Percentiles rank a stretch among this genome's conserved stretches.
Conservation (phyloP, 2,888 invertebrate genomes). For the Adineta ricciae region DNA sequence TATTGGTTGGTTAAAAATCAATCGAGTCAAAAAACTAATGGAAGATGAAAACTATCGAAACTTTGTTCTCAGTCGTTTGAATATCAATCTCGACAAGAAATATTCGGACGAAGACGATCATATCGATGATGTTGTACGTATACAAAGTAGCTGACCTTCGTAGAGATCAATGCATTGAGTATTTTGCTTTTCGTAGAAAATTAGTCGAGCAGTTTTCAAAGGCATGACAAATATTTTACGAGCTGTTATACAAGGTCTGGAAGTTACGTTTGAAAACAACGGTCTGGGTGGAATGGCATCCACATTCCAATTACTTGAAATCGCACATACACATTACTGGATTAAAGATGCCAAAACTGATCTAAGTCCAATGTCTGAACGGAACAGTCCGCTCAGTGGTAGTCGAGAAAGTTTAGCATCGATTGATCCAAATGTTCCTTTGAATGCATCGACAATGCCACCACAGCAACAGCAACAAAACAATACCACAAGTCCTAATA, state of each 20-base stretch:
- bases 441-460: background rate
- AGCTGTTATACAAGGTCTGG: constrained; percentile 77
- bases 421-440: background rate
- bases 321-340: constrained; percentile 94
- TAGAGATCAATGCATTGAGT: background rate
- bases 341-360: background rate
- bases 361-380: constrained; percentile 31
- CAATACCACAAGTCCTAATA: constrained; percentile 11
- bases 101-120: constrained; percentile 69
- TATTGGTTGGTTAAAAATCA: constrained; percentile 88
- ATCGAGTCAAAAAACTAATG: constrained; percentile 83
- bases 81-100: constrained; percentile 80
- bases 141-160: background rate
- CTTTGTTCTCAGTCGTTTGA: constrained; percentile 83
- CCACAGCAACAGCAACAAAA: background rate
- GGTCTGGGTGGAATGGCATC: constrained; percentile 88
- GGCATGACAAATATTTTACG: constrained; percentile 85
- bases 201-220: constrained; percentile 82
- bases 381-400: constrained; percentile 24
- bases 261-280: constrained; percentile 79
- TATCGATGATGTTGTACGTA: constrained; percentile 75
- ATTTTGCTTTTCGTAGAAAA: constrained; percentile 38
- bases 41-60: constrained; percentile 96
- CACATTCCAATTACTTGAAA: constrained; percentile 88
- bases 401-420: constrained; percentile 31